These are phyloP conservation scores for Trididemnum clinides DNA, from an alignment of 23 tunicate species.

Conservation along the genomic window DNA sequence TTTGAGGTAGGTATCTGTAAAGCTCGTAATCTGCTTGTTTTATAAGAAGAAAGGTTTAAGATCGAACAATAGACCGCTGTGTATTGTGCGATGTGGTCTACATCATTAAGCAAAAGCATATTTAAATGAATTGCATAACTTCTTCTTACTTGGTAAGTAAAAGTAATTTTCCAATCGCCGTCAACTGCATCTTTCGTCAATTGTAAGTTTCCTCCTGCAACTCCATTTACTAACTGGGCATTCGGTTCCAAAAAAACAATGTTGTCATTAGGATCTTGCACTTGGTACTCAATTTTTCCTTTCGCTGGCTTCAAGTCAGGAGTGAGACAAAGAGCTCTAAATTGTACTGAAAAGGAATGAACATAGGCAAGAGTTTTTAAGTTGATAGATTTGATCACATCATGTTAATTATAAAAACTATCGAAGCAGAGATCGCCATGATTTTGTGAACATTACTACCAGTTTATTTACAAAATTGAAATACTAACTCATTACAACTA, in stretches of 20 bases:
- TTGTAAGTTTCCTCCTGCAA: constrained; percentile 68
- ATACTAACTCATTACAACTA: not conserved
- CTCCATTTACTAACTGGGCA: constrained; percentile 48
- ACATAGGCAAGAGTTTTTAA: not conserved
- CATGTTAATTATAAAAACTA: not conserved
- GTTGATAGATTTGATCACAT: not conserved
- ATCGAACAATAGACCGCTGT: too few relatives aligned
- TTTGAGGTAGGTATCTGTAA: too few relatives aligned
- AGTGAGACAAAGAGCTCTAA: constrained; percentile 63
- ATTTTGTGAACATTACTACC: not conserved
- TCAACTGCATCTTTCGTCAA: constrained; percentile 48
- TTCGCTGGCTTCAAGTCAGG: constrained; percentile 63
- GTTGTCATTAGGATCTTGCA: constrained; percentile 78
- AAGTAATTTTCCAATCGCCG: constrained; percentile 58
- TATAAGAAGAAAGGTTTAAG: too few relatives aligned
- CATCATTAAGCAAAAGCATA: too few relatives aligned
- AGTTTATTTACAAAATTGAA: not conserved
- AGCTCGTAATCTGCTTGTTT: too few relatives aligned
- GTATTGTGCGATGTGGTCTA: too few relatives aligned
- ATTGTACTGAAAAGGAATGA: constrained; percentile 58
- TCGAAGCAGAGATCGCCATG: too few relatives aligned
- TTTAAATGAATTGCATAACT: too few relatives aligned
- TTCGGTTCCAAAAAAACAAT: constrained; percentile 49
- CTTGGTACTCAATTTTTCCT: constrained; percentile 54
- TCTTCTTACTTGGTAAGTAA: constrained; percentile 8